phyloP scores from a whole-genome alignment of 2,113 vertebrate genomes.

The Leucoraja erinaceus region DNA sequence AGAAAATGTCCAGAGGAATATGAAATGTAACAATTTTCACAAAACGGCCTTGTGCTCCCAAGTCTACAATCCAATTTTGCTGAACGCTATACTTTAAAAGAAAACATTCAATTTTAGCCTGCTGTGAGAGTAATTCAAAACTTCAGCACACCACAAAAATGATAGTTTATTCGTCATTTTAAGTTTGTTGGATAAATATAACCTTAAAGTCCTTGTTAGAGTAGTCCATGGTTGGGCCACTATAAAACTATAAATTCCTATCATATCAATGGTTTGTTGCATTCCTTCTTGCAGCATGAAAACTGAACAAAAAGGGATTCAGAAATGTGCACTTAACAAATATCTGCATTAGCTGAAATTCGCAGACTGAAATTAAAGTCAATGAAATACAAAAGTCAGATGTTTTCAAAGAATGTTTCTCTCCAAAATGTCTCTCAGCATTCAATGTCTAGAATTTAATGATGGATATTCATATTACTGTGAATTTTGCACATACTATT shows the following conservation, averaged over 20 bases:
- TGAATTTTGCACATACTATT: neutral
- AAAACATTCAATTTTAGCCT: neutral
- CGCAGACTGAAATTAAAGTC: neutral
- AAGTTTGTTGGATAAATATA: constrained; percentile 7
- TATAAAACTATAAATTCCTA: neutral
- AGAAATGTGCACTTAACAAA: neutral
- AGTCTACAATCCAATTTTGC: neutral
- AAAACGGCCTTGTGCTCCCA: neutral
- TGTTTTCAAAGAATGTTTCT: neutral
- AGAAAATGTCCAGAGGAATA: neutral
- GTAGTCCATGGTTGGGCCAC: neutral
- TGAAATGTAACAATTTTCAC: neutral
- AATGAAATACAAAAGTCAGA: neutral
- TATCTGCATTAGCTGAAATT: neutral
- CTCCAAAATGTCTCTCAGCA: neutral
- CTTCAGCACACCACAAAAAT: neutral
- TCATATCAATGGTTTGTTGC: neutral
- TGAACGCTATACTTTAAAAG: neutral
- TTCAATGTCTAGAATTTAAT: neutral
- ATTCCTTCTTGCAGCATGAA: constrained; percentile 9
- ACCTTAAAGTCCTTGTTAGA: neutral
- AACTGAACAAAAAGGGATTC: neutral
- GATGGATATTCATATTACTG: neutral
- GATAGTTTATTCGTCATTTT: neutral
- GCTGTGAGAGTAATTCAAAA: constrained; percentile 5